Percentiles rank a stretch among this genome's conserved stretches.
These are phyloP conservation scores for Danio albolineatus DNA, from an alignment of 2,797 vertebrate genomes.

Conservation along the genomic window DNA sequence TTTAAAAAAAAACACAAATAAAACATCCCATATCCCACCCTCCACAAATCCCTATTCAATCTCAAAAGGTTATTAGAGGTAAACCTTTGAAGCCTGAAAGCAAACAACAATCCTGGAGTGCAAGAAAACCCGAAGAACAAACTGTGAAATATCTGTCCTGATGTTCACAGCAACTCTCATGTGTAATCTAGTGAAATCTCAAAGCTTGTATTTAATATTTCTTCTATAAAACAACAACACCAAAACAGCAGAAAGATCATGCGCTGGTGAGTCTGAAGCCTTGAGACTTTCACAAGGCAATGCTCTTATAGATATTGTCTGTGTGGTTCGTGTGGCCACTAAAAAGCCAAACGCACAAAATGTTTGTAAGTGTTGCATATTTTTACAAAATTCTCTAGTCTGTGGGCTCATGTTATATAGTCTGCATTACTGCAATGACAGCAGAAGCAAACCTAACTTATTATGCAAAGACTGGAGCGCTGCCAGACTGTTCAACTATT, in stretches of 20 bases:
- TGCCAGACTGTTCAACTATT: background rate
- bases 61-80: background rate
- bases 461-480: background rate
- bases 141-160: background rate
- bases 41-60: background rate
- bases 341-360: no score
- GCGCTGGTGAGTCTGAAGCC: slow-evolving; percentile 2
- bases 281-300: slow-evolving; percentile 19
- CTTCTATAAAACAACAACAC: background rate
- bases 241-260: slow-evolving; percentile 19
- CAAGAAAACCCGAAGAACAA: background rate
- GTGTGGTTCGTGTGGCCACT: slow-evolving; percentile 15
- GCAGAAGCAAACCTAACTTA: background rate
- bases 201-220: background rate
- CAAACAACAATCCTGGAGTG: slow-evolving; percentile 20
- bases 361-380: background rate
- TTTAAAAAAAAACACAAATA: background rate
- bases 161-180: background rate
- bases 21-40: slow-evolving; percentile 13
- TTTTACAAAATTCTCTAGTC: background rate
- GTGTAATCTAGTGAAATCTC: background rate
- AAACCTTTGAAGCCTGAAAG: slow-evolving; percentile 12
- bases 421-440: background rate
- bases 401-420: background rate
- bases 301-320: slow-evolving; percentile 29